Conservation (phyloP, 1,140 invertebrate genomes). For the Onthophagus taurus region DNA sequence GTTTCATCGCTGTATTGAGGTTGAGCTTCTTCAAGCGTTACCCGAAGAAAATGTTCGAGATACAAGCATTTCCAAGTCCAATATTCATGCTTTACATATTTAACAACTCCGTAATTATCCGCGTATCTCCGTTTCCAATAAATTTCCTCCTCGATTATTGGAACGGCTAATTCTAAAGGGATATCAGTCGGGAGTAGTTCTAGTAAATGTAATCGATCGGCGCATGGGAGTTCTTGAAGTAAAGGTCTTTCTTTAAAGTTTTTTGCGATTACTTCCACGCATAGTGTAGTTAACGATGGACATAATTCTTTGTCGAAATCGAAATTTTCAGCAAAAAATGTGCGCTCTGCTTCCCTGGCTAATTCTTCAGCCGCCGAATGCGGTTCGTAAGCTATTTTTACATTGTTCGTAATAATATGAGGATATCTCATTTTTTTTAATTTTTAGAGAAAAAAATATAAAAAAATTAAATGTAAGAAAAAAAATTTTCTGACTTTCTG, state of each 20-base stretch:
- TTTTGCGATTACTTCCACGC: slow-evolving; percentile 22
- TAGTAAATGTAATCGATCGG: slow-evolving; percentile 25
- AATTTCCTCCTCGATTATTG: slow-evolving; percentile 29
- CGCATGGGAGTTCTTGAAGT: slow-evolving; percentile 27
- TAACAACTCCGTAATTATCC: slow-evolving; percentile 21
- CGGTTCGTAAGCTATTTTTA: slow-evolving; percentile 18
- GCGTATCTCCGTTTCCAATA: slow-evolving; percentile 33
- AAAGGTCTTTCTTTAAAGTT: slow-evolving; percentile 26
- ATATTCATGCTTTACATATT: slow-evolving; percentile 15
- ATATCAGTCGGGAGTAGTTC: slow-evolving; percentile 20
- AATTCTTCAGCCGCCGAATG: slow-evolving; percentile 19
- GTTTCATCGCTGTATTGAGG: slow-evolving; percentile 35
- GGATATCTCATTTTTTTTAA: slow-evolving; percentile 27
- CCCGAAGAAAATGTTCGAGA: slow-evolving; percentile 31
- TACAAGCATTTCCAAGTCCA: slow-evolving; percentile 35
- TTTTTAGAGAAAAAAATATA: too few relatives aligned
- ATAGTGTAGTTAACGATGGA: slow-evolving; percentile 24
- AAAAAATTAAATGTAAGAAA: too few relatives aligned
- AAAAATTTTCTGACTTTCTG: too few relatives aligned
- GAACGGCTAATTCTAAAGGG: slow-evolving; percentile 17
- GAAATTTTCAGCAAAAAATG: slow-evolving; percentile 27
- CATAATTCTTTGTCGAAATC: slow-evolving; percentile 23
- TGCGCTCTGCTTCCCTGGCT: slow-evolving; percentile 20
- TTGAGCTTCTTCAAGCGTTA: slow-evolving; percentile 31
- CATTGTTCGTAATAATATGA: slow-evolving; percentile 24